Evolutionary conservation across 2,113 vertebrate genomes (phyloP), one percentile per base, ranked within the genome.

Genomic region (Phaethon lepturus): DNA sequence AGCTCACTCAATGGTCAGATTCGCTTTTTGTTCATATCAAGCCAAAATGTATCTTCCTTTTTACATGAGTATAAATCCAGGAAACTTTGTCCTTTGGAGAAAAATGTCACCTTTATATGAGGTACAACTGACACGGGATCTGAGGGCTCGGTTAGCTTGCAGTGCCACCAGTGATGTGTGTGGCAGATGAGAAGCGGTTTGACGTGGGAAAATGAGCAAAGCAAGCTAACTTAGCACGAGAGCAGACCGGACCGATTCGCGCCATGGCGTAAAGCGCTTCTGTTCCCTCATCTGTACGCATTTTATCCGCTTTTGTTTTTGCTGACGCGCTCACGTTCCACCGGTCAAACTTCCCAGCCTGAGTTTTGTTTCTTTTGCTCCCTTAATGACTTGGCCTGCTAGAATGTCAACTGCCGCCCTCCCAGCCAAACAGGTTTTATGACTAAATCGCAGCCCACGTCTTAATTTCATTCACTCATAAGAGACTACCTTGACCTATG

Each of bases 271-370:
- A 31, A 40, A 25, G 20, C 4, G 13, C 29, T 72, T 64, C 10
- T 0, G 0, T 35, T 40, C 42, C 47, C 47, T 56, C 22, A 4
- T n/a, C 55, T 5, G 5, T 20, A 2, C 2, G 1, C 4, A 0
- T 67, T 72, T 72, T 20, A 20, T 10, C 45, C 0, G 0, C 28
- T 44, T 42, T 13, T 16, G 52, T 14, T 73, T 45, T 63, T 73
- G 55, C 60, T 4, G 18, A 10, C 1, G 4, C 10, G 1, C 28
- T 72, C 5, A 1, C 9, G 6, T 40, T 59, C 58, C 22, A 5
- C n/a, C 22, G 3, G 38, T 25, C 45, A 13, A 16, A 28, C 44
- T 52, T 67, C 19, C 55, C 24, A 17, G 23, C 31, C n/a, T 17
- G 1, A 31, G 31, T 33, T 44, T 1, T 0, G 7, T 52, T 58